Evolutionary conservation across 1,140 invertebrate species (phyloP).

Genomic region (Hycleus cichorii): DNA sequence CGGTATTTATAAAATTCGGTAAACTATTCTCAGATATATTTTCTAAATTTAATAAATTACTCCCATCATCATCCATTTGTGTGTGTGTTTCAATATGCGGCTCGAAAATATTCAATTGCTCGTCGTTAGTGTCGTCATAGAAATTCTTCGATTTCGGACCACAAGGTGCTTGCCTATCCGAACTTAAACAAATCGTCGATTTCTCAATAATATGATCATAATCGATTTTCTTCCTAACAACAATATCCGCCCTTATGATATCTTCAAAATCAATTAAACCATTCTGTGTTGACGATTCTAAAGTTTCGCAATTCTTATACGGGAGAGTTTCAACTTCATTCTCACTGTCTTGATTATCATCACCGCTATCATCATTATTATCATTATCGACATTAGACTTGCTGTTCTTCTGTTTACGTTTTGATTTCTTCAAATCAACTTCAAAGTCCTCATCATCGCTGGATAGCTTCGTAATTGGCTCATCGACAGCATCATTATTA

Average conservation of each 20-base stretch:
- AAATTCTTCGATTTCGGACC: neutral
- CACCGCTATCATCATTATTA: neutral
- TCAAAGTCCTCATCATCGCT: constrained; percentile 28
- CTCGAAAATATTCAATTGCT: neutral
- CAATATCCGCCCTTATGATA: constrained; percentile 30
- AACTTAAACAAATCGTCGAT: constrained; percentile 22
- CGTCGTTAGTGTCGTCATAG: neutral
- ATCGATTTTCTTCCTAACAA: constrained; percentile 28
- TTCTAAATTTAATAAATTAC: too few species aligned
- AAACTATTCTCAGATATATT: too few species aligned
- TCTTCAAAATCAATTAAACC: constrained; percentile 31
- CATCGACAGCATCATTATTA: too few species aligned
- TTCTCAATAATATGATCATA: constrained; percentile 29
- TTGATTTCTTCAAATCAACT: neutral
- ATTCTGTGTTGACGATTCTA: neutral
- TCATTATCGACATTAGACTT: neutral
- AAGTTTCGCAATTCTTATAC: neutral
- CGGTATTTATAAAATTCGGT: too few species aligned
- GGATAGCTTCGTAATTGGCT: neutral
- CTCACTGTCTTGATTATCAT: constrained; percentile 6
- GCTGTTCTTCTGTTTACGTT: neutral
- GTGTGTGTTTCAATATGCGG: neutral
- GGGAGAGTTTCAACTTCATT: constrained; percentile 12
- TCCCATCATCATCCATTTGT: neutral
- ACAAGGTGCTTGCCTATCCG: neutral